Evolutionary conservation across 2,113 vertebrate genomes (phyloP).

Genomic region (Dolichotis patagonum): DNA sequence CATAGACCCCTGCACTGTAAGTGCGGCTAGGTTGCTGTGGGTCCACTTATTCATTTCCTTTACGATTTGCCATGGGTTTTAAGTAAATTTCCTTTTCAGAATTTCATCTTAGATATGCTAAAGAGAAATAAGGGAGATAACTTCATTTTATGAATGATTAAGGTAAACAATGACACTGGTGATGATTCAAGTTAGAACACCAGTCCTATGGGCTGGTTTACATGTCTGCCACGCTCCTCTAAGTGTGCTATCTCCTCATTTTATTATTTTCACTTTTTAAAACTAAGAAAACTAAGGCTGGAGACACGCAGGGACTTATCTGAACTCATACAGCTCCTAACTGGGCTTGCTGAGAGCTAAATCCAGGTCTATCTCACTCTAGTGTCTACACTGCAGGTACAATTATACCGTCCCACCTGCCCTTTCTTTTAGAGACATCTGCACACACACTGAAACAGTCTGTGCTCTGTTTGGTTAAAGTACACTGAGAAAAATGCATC

Average conservation of each 20-base stretch:
- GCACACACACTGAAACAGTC: background rate
- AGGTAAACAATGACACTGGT: background rate
- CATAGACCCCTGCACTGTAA: background rate
- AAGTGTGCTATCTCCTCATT: background rate
- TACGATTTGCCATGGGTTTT: slow-evolving; percentile 6
- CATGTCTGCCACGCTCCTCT: accelerated
- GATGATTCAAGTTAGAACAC: background rate
- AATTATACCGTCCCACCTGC: background rate
- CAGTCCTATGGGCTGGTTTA: background rate
- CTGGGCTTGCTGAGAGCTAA: background rate
- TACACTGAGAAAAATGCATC: background rate
- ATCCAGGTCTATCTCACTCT: background rate
- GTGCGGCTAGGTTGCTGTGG: background rate
- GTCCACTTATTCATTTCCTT: background rate
- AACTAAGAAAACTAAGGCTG: background rate
- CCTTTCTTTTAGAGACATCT: background rate
- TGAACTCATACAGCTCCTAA: background rate
- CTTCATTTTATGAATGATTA: background rate
- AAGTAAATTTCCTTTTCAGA: slow-evolving; percentile 17
- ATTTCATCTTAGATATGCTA: slow-evolving; percentile 18
- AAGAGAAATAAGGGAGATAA: background rate
- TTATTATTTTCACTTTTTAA: background rate
- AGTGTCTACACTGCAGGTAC: background rate
- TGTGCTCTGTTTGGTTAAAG: background rate
- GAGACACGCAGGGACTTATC: background rate